Evolutionary conservation across 2,797 vertebrate genomes (phyloP).

Genomic region (Melanotaenia boesemani): DNA sequence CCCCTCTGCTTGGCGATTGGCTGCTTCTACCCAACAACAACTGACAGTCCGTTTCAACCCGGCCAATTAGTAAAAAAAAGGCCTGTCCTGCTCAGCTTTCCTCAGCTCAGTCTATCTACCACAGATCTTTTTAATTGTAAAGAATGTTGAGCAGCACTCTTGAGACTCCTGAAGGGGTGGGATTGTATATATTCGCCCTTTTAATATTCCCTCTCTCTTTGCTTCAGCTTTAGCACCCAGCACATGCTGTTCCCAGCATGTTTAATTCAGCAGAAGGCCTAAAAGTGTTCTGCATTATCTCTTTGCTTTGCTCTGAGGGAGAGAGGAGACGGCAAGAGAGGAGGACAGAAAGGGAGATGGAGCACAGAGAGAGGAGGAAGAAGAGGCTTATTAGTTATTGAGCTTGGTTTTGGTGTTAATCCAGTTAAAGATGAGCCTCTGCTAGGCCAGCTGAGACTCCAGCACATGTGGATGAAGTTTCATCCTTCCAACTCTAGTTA

Average conservation of each 20-base stretch:
- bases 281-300: constrained; percentile 74
- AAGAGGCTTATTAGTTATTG: constrained; percentile 69
- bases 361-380: constrained; percentile 31
- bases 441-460: constrained; percentile 54
- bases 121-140: constrained; percentile 67
- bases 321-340: constrained; percentile 25
- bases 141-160: constrained; percentile 54
- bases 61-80: constrained; percentile 65
- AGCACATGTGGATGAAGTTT: constrained; percentile 56
- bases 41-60: constrained; percentile 50
- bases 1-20: constrained; percentile 38
- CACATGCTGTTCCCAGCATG: constrained; percentile 70
- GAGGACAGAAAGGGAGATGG: not conserved
- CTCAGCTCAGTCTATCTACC: constrained; percentile 20
- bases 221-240: constrained; percentile 48
- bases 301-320: constrained; percentile 39
- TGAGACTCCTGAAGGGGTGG: constrained; percentile 43
- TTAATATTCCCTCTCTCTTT: constrained; percentile 32
- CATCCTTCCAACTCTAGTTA: constrained; percentile 42
- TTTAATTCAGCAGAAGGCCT: constrained; percentile 82
- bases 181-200: constrained; percentile 41
- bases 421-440: constrained; percentile 66
- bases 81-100: constrained; percentile 34
- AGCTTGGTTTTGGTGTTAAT: constrained; percentile 73
- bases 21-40: constrained; percentile 42